Evolutionary conservation across 2,888 invertebrate genomes (phyloP).

Genomic region (Ichneumoninae sp.): DNA sequence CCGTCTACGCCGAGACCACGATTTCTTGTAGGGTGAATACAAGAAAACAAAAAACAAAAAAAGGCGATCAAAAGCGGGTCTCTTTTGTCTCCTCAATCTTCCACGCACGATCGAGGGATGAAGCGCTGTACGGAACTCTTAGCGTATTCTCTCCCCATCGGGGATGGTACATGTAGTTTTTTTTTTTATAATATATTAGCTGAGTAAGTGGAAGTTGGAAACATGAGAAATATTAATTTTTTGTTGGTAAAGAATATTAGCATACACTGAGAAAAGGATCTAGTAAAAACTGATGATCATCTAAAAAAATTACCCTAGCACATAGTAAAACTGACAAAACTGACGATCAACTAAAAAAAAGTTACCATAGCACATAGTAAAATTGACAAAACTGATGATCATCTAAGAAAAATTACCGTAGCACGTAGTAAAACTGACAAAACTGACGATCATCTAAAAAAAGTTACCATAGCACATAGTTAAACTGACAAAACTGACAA

Average conservation of each 20-base stretch:
- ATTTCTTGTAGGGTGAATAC: constrained; percentile 23
- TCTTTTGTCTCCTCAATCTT: constrained; percentile 54
- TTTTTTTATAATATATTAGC: constrained; percentile 4
- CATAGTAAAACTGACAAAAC: too few species aligned
- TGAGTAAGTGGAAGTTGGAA: constrained; percentile 5
- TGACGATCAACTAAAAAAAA: too few species aligned
- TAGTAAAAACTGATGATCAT: too few species aligned
- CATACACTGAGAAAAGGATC: too few species aligned
- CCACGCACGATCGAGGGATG: constrained; percentile 38
- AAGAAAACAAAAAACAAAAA: constrained; percentile 12
- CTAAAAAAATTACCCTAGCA: too few species aligned
- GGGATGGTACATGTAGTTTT: neutral
- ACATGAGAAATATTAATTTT: neutral
- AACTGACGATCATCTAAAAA: too few species aligned
- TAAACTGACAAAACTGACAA: too few species aligned
- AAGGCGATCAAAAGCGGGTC: constrained; percentile 5
- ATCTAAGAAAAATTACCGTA: too few species aligned
- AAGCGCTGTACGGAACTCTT: constrained; percentile 11
- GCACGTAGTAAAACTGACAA: too few species aligned
- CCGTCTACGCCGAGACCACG: neutral
- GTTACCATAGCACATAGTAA: too few species aligned
- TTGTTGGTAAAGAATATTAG: neutral
- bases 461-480: too few species aligned
- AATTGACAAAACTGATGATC: too few species aligned
- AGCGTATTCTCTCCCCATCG: neutral